Conservation (phyloP, 2,113 vertebrate genomes). For the Ginglymostoma cirratum region DNA sequence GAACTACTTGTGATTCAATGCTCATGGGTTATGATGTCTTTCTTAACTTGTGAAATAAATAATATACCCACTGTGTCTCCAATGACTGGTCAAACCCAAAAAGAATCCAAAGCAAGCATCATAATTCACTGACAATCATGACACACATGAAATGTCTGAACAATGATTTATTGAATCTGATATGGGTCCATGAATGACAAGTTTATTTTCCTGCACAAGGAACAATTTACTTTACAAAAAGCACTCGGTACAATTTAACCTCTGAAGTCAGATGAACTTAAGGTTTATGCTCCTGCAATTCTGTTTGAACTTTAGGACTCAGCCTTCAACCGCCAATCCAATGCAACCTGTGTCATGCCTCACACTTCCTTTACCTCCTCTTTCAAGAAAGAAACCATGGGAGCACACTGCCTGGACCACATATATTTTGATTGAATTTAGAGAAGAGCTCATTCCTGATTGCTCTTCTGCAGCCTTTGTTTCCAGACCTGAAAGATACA, state of each 20-base stretch:
- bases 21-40: background rate
- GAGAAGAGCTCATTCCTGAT: background rate
- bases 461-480: background rate
- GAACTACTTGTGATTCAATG: background rate
- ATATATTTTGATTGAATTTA: background rate
- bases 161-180: slow-evolving; percentile 7
- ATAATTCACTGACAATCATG: background rate
- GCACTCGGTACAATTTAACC: background rate
- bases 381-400: background rate
- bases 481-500: background rate
- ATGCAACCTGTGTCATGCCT: background rate
- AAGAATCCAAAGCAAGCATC: background rate
- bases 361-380: background rate
- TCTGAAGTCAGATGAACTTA: background rate
- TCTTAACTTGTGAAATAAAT: background rate
- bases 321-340: background rate
- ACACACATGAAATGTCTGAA: background rate
- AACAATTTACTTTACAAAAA: background rate
- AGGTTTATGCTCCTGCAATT: background rate
- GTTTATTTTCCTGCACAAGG: background rate
- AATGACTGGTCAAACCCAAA: background rate
- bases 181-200: background rate
- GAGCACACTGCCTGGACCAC: background rate
- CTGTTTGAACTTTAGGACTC: slow-evolving; percentile 16
- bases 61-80: background rate